Conservation (phyloP, 2,888 invertebrate species). For the Cryptocephalus primarius region DNA sequence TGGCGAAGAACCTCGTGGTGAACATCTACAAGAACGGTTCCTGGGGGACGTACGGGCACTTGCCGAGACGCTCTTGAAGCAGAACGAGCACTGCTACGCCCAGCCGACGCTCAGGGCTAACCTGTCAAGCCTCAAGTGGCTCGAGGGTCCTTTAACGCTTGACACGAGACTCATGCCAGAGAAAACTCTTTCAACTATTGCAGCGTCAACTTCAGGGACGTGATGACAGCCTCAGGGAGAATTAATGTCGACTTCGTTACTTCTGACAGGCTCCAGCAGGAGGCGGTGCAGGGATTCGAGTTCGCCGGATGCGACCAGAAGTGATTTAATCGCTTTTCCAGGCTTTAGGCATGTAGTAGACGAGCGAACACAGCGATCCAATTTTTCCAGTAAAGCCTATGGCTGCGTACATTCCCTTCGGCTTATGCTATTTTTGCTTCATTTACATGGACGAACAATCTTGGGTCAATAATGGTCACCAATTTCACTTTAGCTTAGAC, state of each 20-base stretch:
- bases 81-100: slow-evolving; percentile 59
- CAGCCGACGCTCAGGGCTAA: slow-evolving; percentile 75
- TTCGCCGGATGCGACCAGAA: slow-evolving; percentile 43
- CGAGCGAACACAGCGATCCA: too few species aligned
- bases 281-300: slow-evolving; percentile 59
- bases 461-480: too few species aligned
- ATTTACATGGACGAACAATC: too few species aligned
- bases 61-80: slow-evolving; percentile 41
- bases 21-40: slow-evolving; percentile 59
- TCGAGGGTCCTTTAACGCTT: slow-evolving; percentile 50
- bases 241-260: slow-evolving; percentile 74
- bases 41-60: slow-evolving; percentile 69
- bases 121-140: slow-evolving; percentile 73
- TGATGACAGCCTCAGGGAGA: slow-evolving; percentile 90
- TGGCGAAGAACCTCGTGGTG: slow-evolving; percentile 62
- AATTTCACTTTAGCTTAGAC: too few species aligned
- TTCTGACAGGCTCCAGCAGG: slow-evolving; percentile 49
- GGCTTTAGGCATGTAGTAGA: too few species aligned
- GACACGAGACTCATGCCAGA: slow-evolving; percentile 14
- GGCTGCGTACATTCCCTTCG: too few species aligned
- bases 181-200: slow-evolving; percentile 46
- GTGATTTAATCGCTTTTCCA: too few species aligned
- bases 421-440: too few species aligned
- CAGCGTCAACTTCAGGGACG: slow-evolving; percentile 85
- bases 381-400: too few species aligned